Evolutionary conservation across 2,888 invertebrate genomes (phyloP), one percentile per base, ranked within the genome.

Genomic region (Choreutis nemorana): DNA sequence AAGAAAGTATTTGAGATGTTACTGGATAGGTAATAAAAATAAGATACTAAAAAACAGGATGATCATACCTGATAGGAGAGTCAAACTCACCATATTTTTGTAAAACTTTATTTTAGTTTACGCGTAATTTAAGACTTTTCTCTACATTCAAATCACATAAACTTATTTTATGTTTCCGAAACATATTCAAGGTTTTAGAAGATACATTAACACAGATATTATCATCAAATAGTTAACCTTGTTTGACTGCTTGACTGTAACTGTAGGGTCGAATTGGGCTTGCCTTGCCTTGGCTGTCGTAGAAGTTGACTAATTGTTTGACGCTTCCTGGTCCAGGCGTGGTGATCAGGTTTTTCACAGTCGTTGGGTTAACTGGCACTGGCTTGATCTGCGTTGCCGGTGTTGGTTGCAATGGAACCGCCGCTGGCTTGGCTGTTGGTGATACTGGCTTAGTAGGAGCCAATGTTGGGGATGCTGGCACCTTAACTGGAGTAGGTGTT

Each of bases 221-320:
- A 8, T n/a, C 23, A 25, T 11, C 4, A 21, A 18, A 7, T 10
- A 22, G 7, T 58, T 47, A 64, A 27, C 75, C 77, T 41, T 77
- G 71, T 42, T 73, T 77, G n/a, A 77, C 78, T 14, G 78, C 72
- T 39, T 68, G 63, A 30, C 73, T 72, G 47, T 78, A 78, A 28
- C 58, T 61, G 45, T 75, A 70, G 1, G 78, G 78, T 8, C 78
- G 57, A 27, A 78, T 73, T 0, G 50, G 52, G 29, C 75, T 75
- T 1, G 48, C 70, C 33, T 72, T 70, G 14, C 78, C 78, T 35
- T 64, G 68, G 29, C 58, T 65, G 29, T 78, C 67, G 40, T 77
- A 78, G 46, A 61, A 78, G 29, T 55, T 70, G 28, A 78, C 40
- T 2, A 78, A 58, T 14, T 64, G 56, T 35, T 77, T 60, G 1